phyloP scores from a whole-genome alignment of 1,140 invertebrate genomes.

The Heterodera carotae region DNA sequence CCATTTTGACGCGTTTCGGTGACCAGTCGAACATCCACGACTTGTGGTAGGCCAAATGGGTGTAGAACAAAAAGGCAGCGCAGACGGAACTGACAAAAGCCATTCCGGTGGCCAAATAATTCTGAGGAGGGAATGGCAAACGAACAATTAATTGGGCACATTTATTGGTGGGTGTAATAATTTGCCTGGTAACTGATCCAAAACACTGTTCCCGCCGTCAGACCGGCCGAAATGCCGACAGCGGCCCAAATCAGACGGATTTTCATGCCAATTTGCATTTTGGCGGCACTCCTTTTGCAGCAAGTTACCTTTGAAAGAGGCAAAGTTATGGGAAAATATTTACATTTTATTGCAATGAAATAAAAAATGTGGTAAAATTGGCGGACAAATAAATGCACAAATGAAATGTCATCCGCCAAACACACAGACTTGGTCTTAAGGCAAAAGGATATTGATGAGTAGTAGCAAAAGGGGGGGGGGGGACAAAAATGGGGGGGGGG shows the following conservation, averaged over 20 bases:
- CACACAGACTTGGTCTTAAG: no score
- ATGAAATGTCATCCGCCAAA: no score
- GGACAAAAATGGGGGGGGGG: no score
- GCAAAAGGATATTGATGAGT: no score
- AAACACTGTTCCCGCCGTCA: slow-evolving; percentile 48
- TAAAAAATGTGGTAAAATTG: no score
- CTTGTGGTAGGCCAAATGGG: slow-evolving; percentile 52
- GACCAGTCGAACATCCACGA: slow-evolving; percentile 53
- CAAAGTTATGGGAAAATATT: no score
- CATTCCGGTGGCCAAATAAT: slow-evolving; percentile 47
- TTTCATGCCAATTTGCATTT: slow-evolving; percentile 47
- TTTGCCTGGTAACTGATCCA: slow-evolving; percentile 43
- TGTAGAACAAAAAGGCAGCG: slow-evolving; percentile 49
- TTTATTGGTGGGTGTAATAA: neutral
- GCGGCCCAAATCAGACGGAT: slow-evolving; percentile 49
- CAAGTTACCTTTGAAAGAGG: no score
- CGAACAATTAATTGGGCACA: neutral
- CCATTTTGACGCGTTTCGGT: slow-evolving; percentile 18
- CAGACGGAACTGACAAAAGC: slow-evolving; percentile 54
- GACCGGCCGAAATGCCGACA: slow-evolving; percentile 48
- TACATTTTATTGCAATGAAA: no score
- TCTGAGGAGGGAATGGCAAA: slow-evolving; percentile 37
- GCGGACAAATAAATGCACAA: no score
- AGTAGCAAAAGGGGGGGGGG: no score
- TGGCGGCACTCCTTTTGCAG: no score